A percentile compares a stretch with the other conserved stretches of the same genome.
These are phyloP conservation scores for Spea multiplicata DNA, from an alignment of 2,113 vertebrate genomes.

Conservation along the genomic window DNA sequence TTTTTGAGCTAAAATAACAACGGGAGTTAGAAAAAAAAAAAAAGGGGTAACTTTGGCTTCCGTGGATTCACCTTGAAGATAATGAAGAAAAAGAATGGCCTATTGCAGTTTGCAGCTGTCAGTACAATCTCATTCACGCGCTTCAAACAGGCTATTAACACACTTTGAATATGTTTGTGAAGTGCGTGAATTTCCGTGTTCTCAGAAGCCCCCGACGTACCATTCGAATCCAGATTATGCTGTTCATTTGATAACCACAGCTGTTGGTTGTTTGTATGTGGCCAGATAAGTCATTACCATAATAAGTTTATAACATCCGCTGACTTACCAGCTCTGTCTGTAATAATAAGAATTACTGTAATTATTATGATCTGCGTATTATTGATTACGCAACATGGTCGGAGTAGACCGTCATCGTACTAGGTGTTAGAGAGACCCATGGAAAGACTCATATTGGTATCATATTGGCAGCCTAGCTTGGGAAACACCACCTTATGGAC, in stretches of 20 bases:
- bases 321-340: slow-evolving; percentile 22
- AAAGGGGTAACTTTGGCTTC: neutral
- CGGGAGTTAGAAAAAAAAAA: too few relatives aligned
- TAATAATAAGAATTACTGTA: slow-evolving; percentile 37
- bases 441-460: neutral
- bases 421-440: neutral
- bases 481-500: too few relatives aligned
- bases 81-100: neutral
- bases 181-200: slow-evolving; percentile 61
- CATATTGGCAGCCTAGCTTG: too few relatives aligned
- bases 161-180: slow-evolving; percentile 58
- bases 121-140: slow-evolving; percentile 11
- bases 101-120: slow-evolving; percentile 1
- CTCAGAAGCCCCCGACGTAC: slow-evolving; percentile 60
- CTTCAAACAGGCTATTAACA: slow-evolving; percentile 64
- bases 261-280: slow-evolving; percentile 60
- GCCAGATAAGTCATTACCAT: slow-evolving; percentile 56
- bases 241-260: slow-evolving; percentile 68
- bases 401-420: neutral
- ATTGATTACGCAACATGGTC: slow-evolving; percentile 25
- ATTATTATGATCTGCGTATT: slow-evolving; percentile 37
- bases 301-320: slow-evolving; percentile 28
- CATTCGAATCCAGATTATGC: slow-evolving; percentile 67
- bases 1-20: too few relatives aligned
- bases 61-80: slow-evolving; percentile 32